These are phyloP conservation scores for Malurus cyaneus DNA, from an alignment of 2,113 vertebrate genomes.

Conservation along the genomic window DNA sequence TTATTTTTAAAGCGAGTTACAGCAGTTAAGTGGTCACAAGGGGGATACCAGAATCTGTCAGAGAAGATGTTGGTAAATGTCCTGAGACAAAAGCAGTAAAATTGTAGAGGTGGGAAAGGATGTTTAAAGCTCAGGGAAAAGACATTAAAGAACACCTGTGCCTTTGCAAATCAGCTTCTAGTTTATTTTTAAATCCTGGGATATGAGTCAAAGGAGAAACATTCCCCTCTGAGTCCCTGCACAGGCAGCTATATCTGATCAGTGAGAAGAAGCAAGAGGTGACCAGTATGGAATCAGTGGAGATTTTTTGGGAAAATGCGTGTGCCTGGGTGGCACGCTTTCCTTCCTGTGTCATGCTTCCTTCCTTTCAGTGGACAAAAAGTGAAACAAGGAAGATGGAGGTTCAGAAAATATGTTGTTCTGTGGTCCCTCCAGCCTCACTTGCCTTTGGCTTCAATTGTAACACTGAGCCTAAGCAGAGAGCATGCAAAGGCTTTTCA, in stretches of 20 bases:
- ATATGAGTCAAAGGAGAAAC: not conserved
- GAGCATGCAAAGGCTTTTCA: not conserved
- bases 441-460: not conserved
- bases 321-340: fast-evolving
- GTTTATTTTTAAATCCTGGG: not conserved
- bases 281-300: not conserved
- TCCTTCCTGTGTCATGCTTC: not conserved
- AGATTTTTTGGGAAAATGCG: fast-evolving
- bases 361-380: not conserved
- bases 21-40: not conserved
- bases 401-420: not conserved
- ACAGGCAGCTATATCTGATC: not conserved
- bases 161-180: not conserved
- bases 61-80: not conserved
- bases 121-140: not conserved
- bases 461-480: not conserved
- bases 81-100: not conserved
- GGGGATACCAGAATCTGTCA: not conserved
- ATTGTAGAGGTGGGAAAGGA: not conserved
- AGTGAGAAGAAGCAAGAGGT: not conserved
- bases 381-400: not conserved
- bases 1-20: not conserved
- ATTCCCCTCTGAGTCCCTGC: not conserved
- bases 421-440: not conserved
- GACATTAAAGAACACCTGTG: not conserved